Evolutionary conservation across 2,797 vertebrate species (phyloP), one percentile per base, ranked within the genome.

Genomic region (Kryptolebias ocellatus): DNA sequence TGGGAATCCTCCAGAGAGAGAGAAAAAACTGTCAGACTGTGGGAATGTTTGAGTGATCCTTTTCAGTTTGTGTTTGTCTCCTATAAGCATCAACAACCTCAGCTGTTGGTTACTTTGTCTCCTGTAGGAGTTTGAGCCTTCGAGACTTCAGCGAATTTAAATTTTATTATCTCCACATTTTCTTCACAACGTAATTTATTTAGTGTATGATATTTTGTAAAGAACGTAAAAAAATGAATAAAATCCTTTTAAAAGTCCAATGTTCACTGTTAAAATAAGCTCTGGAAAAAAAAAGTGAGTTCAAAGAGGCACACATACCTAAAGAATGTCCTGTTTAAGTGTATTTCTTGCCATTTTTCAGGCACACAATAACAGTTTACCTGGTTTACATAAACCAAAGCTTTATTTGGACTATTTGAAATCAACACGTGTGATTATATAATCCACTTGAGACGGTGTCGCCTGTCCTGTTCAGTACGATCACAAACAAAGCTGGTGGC

Each of bases 31-130:
- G 83, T 81, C 76, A 55, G 60, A 74, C 54, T 85, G 86, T 90
- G 90, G 87, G 87, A 91, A 88, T 72, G 73, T 76, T 76, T 68
- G 64, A 74, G 73, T 64, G 70, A 67, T 80, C 59, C 39, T 44
- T 61, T 37, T 67, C 64, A 39, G 53, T 56, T 70, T 64, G 31
- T 65, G 29, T 79, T 67, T 80, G 54, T 74, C 71, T 55, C 9
- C 44, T 11, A 17, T 14, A 11, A 52, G 18, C 60, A 67, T 54
- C 70, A 80, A 73, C 20, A 52, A 24, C 51, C 14, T 28, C 57
- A 28, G 15, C 18, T 62, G 34, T 16, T 4, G n/a, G 3, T 18
- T 49, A 5, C 31, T 34, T 9, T 34, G 4, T 34, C 31, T 34
- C 31, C 31, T 5, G 31, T 34, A 24, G 31, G 31, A 6, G 31